Evolutionary conservation across 1,140 invertebrate species (phyloP), one percentile per base, ranked within the genome.

Genomic region (Diprion similis): DNA sequence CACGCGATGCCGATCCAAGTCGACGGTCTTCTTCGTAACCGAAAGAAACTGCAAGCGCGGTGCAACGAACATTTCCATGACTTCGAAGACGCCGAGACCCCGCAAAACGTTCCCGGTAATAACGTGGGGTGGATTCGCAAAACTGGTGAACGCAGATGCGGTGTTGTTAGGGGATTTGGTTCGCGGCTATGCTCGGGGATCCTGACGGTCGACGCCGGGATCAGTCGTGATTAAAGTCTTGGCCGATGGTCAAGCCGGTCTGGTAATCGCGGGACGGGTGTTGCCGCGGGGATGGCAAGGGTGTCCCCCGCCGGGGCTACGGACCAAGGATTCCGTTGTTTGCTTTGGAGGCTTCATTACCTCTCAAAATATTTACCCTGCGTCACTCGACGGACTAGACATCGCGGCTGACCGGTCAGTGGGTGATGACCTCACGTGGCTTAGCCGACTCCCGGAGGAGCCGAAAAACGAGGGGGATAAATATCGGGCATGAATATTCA

Each of bases 281-380:
- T 59, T 17, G 51, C 24, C 24, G 24, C 24, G 24, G 24, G 24
- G 24, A 37, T 37, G 24, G 24, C 24, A 6, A 37, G 24, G 24
- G 24, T 6, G 24, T 1, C 24, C 24, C 24, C 24, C 24, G 24
- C 24, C 24, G 24, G 24, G 24, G 24, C 24, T 37, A 6, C 24
- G 24, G 24, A 37, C 24, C 24, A 37, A 37, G 24, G 11, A 13
- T 70, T 11, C 69, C 69, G 19, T 51, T 83, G 78, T 87, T 87
- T 85, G 80, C 81, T 84, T 76, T 84, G 51, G 77, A 78, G 84
- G 84, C 83, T 87, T 86, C 84, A 86, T 87, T 87, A 86, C 81
- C 83, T 87, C 82, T 86, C 82, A 85, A 78, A 87, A 86, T 87
- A 87, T 87, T 86, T 87, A 80, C 75, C 72, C 80, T 86, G 84